Conservation (phyloP, 2,797 vertebrate genomes). For the Falco naumanni region DNA sequence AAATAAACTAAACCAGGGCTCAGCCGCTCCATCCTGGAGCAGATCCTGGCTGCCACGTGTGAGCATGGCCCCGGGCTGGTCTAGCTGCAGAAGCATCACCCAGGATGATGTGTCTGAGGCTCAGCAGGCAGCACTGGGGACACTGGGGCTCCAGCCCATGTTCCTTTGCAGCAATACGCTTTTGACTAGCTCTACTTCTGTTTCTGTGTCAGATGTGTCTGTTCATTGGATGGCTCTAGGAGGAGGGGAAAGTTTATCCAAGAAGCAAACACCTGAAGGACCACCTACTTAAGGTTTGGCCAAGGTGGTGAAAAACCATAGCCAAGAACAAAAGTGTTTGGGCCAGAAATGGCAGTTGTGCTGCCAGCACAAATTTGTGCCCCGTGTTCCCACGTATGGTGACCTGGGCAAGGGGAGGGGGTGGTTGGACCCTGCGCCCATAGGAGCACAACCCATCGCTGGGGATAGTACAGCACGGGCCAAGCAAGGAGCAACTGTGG, state of each 20-base stretch:
- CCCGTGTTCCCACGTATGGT: fast-evolving
- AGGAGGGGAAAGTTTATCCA: background rate
- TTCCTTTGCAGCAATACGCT: background rate
- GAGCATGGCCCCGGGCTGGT: background rate
- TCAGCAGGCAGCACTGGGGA: background rate
- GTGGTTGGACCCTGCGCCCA: background rate
- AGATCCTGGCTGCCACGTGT: fast-evolving
- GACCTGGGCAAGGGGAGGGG: background rate
- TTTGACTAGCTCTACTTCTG: background rate
- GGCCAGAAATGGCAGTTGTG: background rate
- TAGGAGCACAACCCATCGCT: fast-evolving
- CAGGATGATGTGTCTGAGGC: background rate
- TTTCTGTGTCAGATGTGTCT: background rate
- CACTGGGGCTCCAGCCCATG: background rate
- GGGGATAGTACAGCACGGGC: background rate
- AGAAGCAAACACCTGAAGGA: background rate
- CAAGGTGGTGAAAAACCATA: background rate
- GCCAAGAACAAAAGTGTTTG: background rate
- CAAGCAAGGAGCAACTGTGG: background rate
- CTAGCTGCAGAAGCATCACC: background rate
- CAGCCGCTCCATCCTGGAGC: background rate
- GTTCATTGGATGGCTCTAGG: background rate
- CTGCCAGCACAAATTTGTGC: background rate
- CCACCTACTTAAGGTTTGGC: background rate
- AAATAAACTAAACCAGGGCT: background rate